These are phyloP conservation scores for Lutjanus erythropterus DNA, from an alignment of 2,113 vertebrate genomes.

Conservation along the genomic window DNA sequence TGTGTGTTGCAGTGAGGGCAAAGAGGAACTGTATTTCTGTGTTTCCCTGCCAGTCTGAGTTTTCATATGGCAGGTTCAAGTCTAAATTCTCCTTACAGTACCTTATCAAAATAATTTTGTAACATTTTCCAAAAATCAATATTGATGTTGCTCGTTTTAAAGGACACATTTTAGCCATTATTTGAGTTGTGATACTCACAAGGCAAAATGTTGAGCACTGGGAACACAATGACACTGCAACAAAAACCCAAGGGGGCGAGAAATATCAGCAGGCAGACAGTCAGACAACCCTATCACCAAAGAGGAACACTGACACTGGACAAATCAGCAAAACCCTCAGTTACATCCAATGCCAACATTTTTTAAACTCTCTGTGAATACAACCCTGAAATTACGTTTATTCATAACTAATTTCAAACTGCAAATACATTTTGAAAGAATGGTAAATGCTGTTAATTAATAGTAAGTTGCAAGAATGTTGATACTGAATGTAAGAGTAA, in stretches of 20 bases:
- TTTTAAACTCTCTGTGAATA: not conserved
- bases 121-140: not conserved
- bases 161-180: not conserved
- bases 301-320: not conserved
- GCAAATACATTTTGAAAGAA: not conserved
- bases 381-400: not conserved
- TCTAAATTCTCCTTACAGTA: not conserved
- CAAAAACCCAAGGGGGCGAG: not conserved
- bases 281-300: not conserved
- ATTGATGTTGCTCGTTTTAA: not conserved
- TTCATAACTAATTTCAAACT: not conserved
- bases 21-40: slow-evolving; percentile 34
- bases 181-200: not conserved
- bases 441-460: not conserved
- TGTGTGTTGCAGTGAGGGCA: slow-evolving; percentile 12
- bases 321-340: not conserved
- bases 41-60: slow-evolving; percentile 44
- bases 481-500: not conserved
- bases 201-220: not conserved
- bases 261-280: not conserved
- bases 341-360: not conserved
- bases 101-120: not conserved
- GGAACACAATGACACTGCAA: no score
- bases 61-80: slow-evolving; percentile 10
- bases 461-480: not conserved